Evolutionary conservation across 1,140 invertebrate species (phyloP), one percentile per base, ranked within the genome.

Genomic region (Sarcophaga peregrina): DNA sequence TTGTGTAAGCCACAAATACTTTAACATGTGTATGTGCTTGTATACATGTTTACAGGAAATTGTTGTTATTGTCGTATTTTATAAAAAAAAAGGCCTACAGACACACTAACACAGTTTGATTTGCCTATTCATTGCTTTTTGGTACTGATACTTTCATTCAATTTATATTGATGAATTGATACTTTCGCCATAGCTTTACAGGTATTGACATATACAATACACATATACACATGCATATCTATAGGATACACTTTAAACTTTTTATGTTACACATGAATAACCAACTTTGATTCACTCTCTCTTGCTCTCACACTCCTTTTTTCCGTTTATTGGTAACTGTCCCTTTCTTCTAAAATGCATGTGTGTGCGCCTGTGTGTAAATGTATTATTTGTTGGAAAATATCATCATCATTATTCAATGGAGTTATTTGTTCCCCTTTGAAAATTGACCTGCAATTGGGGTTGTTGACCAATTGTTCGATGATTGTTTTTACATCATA

Each of bases 391-490:
- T 7, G 15, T 76, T 76, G 46, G 74, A n/a, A 47, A 76, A 76
- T 58, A 58, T n/a, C 54, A 58, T 58, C 11, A 58, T 58, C n/a
- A 58, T 11, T 58, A 58, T 58, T 13, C 54, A n/a, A 58, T 58
- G 54, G 15, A 58, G 13, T 76, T 46, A 76, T 76, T 76, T 76
- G 74, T 76, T 58, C 54, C 50, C 13, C n/a, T 58, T 76, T 76
- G 37, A 47, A 76, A 76, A 76, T 76, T 76, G 74, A 78, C 75
- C 47, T 78, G 75, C 47, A 78, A 48, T 78, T 78, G 75, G 75
- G 47, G 75, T 78, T 78, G 75, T 52, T 76, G 74, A 76, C 74
- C 45, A 76, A 76, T 76, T 76, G 74, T 76, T 76, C 47, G 20
- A 25, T 68, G 62, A 68, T 47, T 76, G 45, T 76, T 48, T 37